Percentiles rank a stretch among this genome's conserved stretches.
Conservation (phyloP, 2,797 vertebrate species). For the Melanogrammus aeglefinus region DNA sequence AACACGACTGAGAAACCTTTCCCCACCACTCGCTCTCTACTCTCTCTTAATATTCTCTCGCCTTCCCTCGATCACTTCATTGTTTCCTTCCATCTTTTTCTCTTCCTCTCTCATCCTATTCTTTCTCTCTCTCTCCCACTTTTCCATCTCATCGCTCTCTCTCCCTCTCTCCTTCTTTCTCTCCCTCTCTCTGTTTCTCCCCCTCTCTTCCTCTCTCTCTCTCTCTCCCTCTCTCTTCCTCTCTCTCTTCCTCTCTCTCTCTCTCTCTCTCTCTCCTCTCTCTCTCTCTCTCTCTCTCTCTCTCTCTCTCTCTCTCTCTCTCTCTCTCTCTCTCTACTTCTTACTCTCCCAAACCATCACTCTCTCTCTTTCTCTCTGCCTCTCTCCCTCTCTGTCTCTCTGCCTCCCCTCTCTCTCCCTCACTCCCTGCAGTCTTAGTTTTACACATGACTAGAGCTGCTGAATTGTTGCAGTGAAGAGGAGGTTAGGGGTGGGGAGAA, state of each 20-base stretch:
- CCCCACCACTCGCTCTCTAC: slow-evolving; percentile 13
- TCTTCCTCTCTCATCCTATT: not conserved
- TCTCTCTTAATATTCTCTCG: not conserved
- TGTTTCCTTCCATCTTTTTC: not conserved
- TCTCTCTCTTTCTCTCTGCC: not conserved
- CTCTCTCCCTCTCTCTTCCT: not conserved
- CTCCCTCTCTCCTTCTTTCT: not conserved
- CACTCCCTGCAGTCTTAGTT: not conserved
- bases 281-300: too few relatives aligned
- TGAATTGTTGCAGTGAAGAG: slow-evolving; percentile 11
- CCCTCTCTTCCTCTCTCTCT: not conserved
- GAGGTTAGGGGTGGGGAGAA: slow-evolving; percentile 21
- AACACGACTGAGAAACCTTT: slow-evolving; percentile 31
- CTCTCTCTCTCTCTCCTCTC: not conserved
- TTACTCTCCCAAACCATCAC: not conserved
- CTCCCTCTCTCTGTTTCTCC: not conserved
- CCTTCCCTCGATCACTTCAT: not conserved
- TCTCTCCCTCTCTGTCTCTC: not conserved
- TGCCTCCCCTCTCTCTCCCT: not conserved
- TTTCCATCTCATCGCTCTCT: not conserved
- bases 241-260: not conserved
- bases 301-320: not conserved
- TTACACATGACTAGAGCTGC: slow-evolving; percentile 40
- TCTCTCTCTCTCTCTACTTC: not conserved
- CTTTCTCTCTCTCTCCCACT: not conserved